Percentiles rank a stretch among this genome's conserved stretches.
Evolutionary conservation across 2,888 invertebrate species (phyloP).

Genomic region (Pecten maximus): DNA sequence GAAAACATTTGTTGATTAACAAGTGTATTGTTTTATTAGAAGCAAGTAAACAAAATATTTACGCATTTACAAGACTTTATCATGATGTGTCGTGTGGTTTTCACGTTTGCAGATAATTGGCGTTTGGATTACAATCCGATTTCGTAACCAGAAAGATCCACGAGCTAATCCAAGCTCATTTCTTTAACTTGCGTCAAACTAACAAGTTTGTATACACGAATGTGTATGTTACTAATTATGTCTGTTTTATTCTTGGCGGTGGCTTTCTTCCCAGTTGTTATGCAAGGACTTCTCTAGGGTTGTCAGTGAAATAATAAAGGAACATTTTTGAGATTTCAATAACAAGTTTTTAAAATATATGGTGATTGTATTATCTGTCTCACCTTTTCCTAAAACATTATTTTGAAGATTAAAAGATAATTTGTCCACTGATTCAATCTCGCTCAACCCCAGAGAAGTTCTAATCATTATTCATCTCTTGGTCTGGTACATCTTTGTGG

Average conservation of each 20-base stretch:
- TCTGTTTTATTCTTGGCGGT: slow-evolving; percentile 36
- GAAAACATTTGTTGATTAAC: neutral
- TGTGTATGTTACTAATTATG: slow-evolving; percentile 45
- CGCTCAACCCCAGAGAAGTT: neutral
- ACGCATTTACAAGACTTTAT: neutral
- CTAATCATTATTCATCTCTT: neutral
- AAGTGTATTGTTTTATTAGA: neutral
- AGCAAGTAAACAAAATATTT: neutral
- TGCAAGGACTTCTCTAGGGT: neutral
- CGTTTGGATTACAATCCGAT: slow-evolving; percentile 97
- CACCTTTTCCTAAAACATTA: neutral
- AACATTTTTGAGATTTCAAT: neutral
- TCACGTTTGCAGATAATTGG: slow-evolving; percentile 92
- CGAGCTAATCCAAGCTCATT: slow-evolving; percentile 97
- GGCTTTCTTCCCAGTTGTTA: slow-evolving; percentile 33
- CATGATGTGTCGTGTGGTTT: slow-evolving; percentile 42
- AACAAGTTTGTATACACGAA: slow-evolving; percentile 48
- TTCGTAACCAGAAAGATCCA: slow-evolving; percentile 98
- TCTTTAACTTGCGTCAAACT: slow-evolving; percentile 85
- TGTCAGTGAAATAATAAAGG: neutral
- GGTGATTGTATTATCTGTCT: neutral
- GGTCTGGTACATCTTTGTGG: neutral
- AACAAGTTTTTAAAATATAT: too few species aligned
- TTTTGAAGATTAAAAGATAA: neutral
- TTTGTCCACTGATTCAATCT: too few species aligned